Evolutionary conservation across 2,888 invertebrate species (phyloP).

Genomic region (Chrysolina americana): DNA sequence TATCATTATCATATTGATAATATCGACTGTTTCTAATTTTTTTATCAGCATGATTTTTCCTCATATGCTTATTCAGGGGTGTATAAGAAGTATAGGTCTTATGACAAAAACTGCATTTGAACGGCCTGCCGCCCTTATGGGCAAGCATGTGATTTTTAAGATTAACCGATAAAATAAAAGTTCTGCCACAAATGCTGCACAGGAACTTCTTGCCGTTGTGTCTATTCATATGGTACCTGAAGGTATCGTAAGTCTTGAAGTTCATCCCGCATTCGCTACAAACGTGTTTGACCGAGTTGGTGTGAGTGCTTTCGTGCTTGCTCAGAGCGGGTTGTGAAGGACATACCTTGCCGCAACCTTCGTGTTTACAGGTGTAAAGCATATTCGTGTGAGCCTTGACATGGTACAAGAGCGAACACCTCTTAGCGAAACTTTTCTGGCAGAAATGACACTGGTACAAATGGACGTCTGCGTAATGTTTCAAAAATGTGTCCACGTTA

Average conservation of each 20-base stretch:
- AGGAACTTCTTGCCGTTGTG: slow-evolving; percentile 52
- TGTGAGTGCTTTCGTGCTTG: slow-evolving; percentile 52
- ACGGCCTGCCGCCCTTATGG: slow-evolving; percentile 57
- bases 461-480: slow-evolving; percentile 47
- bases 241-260: slow-evolving; percentile 53
- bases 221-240: slow-evolving; percentile 53
- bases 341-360: slow-evolving; percentile 53
- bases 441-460: slow-evolving; percentile 53
- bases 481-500: slow-evolving; percentile 37
- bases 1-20: neutral
- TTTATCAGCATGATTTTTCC: slow-evolving; percentile 37
- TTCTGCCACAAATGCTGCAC: slow-evolving; percentile 54
- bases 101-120: slow-evolving; percentile 55
- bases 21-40: neutral
- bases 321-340: slow-evolving; percentile 45
- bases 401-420: neutral
- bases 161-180: slow-evolving; percentile 54
- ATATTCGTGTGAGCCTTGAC: slow-evolving; percentile 42
- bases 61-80: slow-evolving; percentile 52
- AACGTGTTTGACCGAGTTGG: slow-evolving; percentile 46
- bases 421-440: slow-evolving; percentile 42
- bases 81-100: slow-evolving; percentile 56
- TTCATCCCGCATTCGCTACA: slow-evolving; percentile 54
- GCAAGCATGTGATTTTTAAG: slow-evolving; percentile 58
- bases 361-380: slow-evolving; percentile 49